Evolutionary conservation across 2,113 vertebrate species (phyloP).

Genomic region (Saccopteryx bilineata): DNA sequence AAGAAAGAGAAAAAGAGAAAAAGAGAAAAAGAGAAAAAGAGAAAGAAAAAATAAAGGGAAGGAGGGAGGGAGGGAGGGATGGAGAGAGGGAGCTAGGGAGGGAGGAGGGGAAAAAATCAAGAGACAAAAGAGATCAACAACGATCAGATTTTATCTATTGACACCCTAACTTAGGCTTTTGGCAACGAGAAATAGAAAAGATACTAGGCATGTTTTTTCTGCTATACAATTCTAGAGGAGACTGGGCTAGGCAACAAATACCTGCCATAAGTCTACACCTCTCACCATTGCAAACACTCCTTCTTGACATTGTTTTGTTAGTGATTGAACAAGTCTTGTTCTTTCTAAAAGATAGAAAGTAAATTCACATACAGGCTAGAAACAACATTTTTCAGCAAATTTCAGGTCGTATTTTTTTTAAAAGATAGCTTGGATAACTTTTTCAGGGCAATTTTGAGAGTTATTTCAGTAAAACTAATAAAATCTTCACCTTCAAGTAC

Average conservation of each 20-base stretch:
- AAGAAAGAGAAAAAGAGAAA: too few relatives aligned
- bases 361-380: not conserved
- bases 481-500: not conserved
- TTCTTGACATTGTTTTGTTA: not conserved
- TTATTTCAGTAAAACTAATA: slow-evolving; percentile 18
- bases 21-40: not conserved
- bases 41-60: not conserved
- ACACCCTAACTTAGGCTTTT: not conserved
- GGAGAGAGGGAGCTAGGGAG: not conserved
- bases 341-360: not conserved
- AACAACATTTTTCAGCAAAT: not conserved
- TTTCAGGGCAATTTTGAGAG: slow-evolving; percentile 12
- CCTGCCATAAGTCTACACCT: not conserved
- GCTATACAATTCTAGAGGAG: not conserved
- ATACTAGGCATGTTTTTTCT: not conserved
- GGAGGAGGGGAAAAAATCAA: not conserved
- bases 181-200: not conserved
- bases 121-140: not conserved
- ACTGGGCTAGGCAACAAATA: fast-evolving
- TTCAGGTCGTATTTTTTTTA: not conserved
- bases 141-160: not conserved
- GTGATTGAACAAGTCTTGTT: not conserved
- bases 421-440: not conserved
- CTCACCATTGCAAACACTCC: not conserved
- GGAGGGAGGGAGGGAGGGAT: not conserved